Percentiles rank a stretch among this genome's conserved stretches.
Conservation (phyloP, 2,888 invertebrate genomes). For the Dynastes grantii region DNA sequence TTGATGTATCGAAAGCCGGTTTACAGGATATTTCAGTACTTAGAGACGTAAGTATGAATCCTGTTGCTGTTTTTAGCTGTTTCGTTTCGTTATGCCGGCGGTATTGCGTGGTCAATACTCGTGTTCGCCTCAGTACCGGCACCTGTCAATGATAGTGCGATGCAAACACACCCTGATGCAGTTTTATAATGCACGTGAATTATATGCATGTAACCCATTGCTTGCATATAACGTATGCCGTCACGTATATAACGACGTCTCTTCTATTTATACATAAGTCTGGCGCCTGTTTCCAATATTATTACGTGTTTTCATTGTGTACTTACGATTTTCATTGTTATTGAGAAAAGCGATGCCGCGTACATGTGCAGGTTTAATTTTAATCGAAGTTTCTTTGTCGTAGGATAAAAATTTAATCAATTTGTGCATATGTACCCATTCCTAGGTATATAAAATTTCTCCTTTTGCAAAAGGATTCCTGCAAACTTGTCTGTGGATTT, state of each 20-base stretch:
- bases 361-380: neutral
- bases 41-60: conserved; percentile 82
- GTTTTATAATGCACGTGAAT: neutral
- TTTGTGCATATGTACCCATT: too few species aligned
- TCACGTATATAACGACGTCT: conserved; percentile 13
- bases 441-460: too few species aligned
- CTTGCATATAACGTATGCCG: neutral
- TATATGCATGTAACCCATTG: neutral
- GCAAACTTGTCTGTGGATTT: too few species aligned
- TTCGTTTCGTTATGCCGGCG: neutral
- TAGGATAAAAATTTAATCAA: neutral
- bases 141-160: conserved; percentile 30
- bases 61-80: neutral
- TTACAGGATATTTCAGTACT: conserved; percentile 87
- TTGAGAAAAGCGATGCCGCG: neutral
- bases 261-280: conserved; percentile 29
- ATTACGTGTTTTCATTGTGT: conserved; percentile 23
- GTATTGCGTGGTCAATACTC: conserved; percentile 32
- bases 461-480: too few species aligned
- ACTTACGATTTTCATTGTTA: neutral
- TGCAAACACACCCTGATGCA: conserved; percentile 41
- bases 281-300: conserved; percentile 28
- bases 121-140: conserved; percentile 24
- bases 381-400: neutral
- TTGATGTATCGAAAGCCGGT: conserved; percentile 86